phyloP scores from a whole-genome alignment of 2,113 vertebrate species.

The Microtus ochrogaster region DNA sequence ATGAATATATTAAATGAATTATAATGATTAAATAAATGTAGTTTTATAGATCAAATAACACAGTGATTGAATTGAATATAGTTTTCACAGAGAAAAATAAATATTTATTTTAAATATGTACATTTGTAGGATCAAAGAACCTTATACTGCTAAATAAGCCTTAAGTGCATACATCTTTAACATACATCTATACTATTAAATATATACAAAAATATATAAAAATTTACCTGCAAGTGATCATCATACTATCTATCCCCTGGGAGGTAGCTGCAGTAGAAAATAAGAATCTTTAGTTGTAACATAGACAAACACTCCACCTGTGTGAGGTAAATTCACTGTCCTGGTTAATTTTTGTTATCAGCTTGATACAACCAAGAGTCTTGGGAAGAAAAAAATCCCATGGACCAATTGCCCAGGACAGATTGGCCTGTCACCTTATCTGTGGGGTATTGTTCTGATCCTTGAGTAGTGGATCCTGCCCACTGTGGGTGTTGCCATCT shows the following conservation, averaged over 20 bases:
- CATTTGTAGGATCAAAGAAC: background rate
- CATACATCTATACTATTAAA: background rate
- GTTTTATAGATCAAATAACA: too few relatives aligned
- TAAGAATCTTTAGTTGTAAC: background rate
- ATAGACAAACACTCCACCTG: background rate
- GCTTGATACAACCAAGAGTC: background rate
- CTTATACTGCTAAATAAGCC: background rate
- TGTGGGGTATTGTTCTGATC: background rate
- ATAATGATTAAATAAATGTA: too few relatives aligned
- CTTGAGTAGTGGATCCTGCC: background rate
- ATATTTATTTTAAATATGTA: background rate
- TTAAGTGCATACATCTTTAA: background rate
- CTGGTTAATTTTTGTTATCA: background rate
- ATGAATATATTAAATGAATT: background rate
- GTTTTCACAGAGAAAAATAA: conserved; percentile 21
- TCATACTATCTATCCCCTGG: background rate
- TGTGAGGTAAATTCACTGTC: background rate
- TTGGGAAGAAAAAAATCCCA: background rate
- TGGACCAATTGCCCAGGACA: background rate
- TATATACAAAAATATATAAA: background rate
- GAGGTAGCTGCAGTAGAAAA: background rate
- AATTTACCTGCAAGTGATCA: background rate
- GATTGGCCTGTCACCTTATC: background rate
- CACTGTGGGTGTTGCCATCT: background rate
- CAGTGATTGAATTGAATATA: too few relatives aligned